Evolutionary conservation across 2,113 vertebrate genomes (phyloP).

Genomic region (Deroptyus accipitrinus): DNA sequence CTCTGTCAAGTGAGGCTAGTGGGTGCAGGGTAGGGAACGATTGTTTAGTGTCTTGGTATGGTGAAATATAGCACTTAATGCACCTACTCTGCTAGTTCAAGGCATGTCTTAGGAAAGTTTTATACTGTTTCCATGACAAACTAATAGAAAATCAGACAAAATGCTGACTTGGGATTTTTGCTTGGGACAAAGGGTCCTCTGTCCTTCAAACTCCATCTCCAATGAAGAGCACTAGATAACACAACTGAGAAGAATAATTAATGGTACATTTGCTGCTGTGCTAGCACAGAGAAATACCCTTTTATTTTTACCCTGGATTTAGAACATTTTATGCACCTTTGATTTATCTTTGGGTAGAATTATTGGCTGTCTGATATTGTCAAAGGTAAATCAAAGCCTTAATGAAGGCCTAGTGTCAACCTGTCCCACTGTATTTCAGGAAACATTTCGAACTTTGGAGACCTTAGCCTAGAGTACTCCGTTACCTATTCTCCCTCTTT

Average conservation of each 20-base stretch:
- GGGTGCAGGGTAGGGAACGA: not conserved
- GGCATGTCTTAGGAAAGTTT: not conserved
- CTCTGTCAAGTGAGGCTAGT: not conserved
- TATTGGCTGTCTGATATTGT: not conserved
- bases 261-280: not conserved
- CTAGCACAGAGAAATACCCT: not conserved
- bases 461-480: not conserved
- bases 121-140: not conserved
- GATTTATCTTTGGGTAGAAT: constrained; percentile 14
- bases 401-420: not conserved
- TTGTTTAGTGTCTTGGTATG: not conserved
- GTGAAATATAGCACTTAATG: constrained; percentile 12
- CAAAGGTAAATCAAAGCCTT: constrained; percentile 30
- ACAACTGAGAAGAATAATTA: constrained; percentile 3
- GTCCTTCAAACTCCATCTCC: constrained; percentile 29
- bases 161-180: not conserved
- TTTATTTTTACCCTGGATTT: not conserved
- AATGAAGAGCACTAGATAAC: not conserved
- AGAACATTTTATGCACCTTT: not conserved
- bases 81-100: not conserved
- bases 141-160: not conserved
- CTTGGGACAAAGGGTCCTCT: not conserved
- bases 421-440: not conserved
- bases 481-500: not conserved
- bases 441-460: not conserved